A percentile compares a stretch with the other conserved stretches of the same genome.
These are phyloP conservation scores for Choristoneura rosaceana DNA, from an alignment of 2,888 invertebrate genomes.

Conservation along the genomic window DNA sequence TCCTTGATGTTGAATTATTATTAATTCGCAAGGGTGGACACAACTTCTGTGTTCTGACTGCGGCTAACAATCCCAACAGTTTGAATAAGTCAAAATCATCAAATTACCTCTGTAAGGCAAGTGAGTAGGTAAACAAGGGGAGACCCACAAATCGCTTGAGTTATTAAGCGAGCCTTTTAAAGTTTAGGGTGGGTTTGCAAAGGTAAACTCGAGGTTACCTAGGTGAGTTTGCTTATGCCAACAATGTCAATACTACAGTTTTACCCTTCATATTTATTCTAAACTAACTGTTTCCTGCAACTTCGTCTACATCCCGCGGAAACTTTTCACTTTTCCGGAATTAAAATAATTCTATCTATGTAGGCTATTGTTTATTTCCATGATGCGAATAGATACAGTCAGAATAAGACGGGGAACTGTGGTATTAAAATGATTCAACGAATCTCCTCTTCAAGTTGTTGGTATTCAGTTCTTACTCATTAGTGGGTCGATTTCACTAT, in stretches of 20 bases:
- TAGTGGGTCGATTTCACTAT: too few relatives aligned
- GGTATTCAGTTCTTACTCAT: too few relatives aligned
- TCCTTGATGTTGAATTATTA: slow-evolving; percentile 50
- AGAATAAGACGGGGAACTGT: too few relatives aligned
- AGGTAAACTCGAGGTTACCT: slow-evolving; percentile 76
- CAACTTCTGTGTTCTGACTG: slow-evolving; percentile 50
- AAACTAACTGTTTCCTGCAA: neutral
- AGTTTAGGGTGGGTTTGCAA: slow-evolving; percentile 81
- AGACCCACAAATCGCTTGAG: slow-evolving; percentile 81
- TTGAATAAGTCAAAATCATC: slow-evolving; percentile 84
- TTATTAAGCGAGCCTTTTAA: slow-evolving; percentile 82
- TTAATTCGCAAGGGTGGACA: slow-evolving; percentile 55
- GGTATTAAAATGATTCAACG: too few relatives aligned
- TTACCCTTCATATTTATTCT: neutral
- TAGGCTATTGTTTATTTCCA: too few relatives aligned
- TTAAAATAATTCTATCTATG: too few relatives aligned
- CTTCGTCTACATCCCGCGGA: neutral
- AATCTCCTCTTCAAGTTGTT: too few relatives aligned
- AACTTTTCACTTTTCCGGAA: too few relatives aligned
- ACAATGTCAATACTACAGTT: slow-evolving; percentile 67
- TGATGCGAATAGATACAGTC: too few relatives aligned
- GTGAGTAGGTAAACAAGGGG: slow-evolving; percentile 81
- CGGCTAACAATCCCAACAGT: slow-evolving; percentile 65
- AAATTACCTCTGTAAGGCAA: slow-evolving; percentile 81
- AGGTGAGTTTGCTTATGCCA: slow-evolving; percentile 73